Evolutionary conservation across 64 coral and sea anemone species (phyloP).

Genomic region (Stichodactyla mertensii): DNA sequence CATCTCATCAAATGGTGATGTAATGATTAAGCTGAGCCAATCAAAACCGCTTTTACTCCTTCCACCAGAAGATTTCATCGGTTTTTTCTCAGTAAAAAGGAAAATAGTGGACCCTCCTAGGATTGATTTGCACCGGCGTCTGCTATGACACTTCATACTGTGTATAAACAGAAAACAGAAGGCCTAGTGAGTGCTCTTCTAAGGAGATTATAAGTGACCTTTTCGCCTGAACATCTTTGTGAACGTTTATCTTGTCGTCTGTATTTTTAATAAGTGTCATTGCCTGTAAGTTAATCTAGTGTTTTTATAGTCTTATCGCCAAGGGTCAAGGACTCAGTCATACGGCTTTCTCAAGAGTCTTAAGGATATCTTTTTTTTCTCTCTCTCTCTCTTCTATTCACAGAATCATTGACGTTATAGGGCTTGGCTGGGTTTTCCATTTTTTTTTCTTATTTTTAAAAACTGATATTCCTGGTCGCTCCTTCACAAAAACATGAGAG

Average conservation of each 20-base stretch:
- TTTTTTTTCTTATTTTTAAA: background rate
- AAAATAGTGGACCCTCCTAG: too few species aligned
- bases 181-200: background rate
- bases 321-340: background rate
- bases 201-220: background rate
- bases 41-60: too few species aligned
- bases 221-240: background rate
- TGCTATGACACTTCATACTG: background rate
- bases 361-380: too few species aligned
- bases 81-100: too few species aligned
- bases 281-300: constrained; percentile 7
- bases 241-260: constrained; percentile 19
- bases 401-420: background rate
- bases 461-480: background rate
- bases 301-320: constrained; percentile 1
- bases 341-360: background rate
- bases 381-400: too few species aligned
- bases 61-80: too few species aligned
- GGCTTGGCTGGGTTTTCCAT: background rate
- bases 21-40: background rate
- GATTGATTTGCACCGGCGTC: background rate
- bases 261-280: constrained; percentile 23
- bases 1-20: too few species aligned
- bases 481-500: background rate
- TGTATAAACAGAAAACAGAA: constrained; percentile 11